These are phyloP conservation scores for Apis dorsata DNA, from an alignment of 1,140 invertebrate genomes.

Conservation along the genomic window DNA sequence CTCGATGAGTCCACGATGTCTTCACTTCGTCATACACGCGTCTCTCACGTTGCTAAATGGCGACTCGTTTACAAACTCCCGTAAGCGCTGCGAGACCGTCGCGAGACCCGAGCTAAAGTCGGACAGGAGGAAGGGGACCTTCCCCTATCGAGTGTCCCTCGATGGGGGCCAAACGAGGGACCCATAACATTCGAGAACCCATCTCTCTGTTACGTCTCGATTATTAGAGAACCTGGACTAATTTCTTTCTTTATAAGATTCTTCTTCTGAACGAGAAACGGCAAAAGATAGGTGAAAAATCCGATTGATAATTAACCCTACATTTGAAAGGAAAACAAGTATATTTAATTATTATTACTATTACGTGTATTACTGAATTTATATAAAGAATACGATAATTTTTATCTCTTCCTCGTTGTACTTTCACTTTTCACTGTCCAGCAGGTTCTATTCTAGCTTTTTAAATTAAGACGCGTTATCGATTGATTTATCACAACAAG, in stretches of 20 bases:
- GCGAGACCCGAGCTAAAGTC: slow-evolving; percentile 41
- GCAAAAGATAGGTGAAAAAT: no score
- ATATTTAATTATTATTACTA: no score
- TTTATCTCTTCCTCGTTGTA: not conserved
- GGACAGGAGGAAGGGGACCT: slow-evolving; percentile 45
- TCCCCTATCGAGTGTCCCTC: slow-evolving; percentile 59
- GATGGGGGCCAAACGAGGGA: slow-evolving; percentile 45
- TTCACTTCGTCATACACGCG: slow-evolving; percentile 6
- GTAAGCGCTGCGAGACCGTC: slow-evolving; percentile 55
- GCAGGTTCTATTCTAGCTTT: not conserved
- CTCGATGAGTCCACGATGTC: not conserved
- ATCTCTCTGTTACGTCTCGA: not conserved
- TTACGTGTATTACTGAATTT: no score
- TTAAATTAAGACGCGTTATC: not conserved
- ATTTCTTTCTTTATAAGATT: not conserved
- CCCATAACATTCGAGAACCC: slow-evolving; percentile 3
- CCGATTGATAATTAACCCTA: no score
- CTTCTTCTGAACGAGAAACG: no score
- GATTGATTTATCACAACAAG: slow-evolving; percentile 1
- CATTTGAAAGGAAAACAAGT: no score
- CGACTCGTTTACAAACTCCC: slow-evolving; percentile 56
- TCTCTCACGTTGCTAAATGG: slow-evolving; percentile 57
- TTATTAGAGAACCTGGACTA: not conserved
- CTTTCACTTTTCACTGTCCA: not conserved
- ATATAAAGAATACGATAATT: no score